Conservation (phyloP, 2,797 vertebrate species). For the Podargus strigoides region DNA sequence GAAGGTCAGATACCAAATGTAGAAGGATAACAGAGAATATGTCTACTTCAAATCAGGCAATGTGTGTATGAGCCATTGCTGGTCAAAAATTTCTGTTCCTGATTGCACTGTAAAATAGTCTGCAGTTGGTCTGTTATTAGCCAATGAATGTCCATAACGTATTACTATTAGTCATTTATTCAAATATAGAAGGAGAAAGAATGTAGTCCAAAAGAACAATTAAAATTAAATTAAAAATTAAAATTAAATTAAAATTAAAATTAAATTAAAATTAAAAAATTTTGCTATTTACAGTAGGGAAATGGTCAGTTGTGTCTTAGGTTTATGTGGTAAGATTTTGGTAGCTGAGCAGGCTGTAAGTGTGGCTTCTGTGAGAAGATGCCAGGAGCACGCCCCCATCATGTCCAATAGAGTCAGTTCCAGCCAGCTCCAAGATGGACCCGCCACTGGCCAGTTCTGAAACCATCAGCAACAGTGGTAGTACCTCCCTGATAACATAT, state of each 20-base stretch:
- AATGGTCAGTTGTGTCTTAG: background rate
- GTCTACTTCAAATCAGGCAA: background rate
- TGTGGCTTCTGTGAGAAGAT: background rate
- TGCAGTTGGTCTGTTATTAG: background rate
- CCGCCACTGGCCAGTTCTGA: rapidly evolving
- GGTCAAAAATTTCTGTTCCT: background rate
- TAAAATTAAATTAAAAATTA: background rate
- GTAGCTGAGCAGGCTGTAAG: rapidly evolving
- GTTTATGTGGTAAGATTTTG: background rate
- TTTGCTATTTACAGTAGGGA: background rate
- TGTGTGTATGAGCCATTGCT: background rate
- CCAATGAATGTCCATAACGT: background rate
- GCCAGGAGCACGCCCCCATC: background rate
- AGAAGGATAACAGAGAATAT: background rate
- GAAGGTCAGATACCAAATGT: background rate
- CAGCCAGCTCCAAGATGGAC: rapidly evolving
- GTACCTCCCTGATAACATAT: rapidly evolving
- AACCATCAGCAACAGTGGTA: rapidly evolving
- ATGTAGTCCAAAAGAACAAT: background rate
- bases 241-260: background rate
- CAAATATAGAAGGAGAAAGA: background rate
- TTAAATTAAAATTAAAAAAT: background rate
- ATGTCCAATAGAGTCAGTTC: background rate
- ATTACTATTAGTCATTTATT: background rate
- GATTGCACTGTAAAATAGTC: background rate